These are phyloP conservation scores for Andrena minutula DNA, from an alignment of 2,888 invertebrate species.

Conservation along the genomic window DNA sequence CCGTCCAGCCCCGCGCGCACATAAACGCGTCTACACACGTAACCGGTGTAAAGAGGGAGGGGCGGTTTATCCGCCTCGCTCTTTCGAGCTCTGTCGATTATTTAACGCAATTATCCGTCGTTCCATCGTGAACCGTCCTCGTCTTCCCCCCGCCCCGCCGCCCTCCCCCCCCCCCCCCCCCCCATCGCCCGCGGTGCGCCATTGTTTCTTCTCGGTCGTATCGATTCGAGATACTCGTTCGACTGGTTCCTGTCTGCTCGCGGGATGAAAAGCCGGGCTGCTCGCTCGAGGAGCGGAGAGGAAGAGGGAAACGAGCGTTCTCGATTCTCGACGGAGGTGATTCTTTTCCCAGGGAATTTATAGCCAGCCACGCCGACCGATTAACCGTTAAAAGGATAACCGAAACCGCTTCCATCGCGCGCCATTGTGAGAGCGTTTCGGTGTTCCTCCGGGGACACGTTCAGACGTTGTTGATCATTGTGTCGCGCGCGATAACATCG, in stretches of 20 bases:
- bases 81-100: conserved; percentile 74
- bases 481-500: conserved; percentile 37
- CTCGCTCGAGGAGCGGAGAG: not conserved
- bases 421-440: conserved; percentile 48
- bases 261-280: conserved; percentile 52
- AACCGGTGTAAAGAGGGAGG: conserved; percentile 17
- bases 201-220: conserved; percentile 72
- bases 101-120: conserved; percentile 79
- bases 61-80: conserved; percentile 72
- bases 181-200: conserved; percentile 43
- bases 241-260: conserved; percentile 63
- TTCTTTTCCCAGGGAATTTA: conserved; percentile 54
- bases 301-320: conserved; percentile 5
- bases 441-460: conserved; percentile 26
- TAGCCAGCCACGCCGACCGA: conserved; percentile 34
- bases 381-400: conserved; percentile 58
- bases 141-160: conserved; percentile 2
- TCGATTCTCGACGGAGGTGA: conserved; percentile 33
- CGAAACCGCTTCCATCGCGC: conserved; percentile 10
- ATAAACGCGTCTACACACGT: conserved; percentile 20
- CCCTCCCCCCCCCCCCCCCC: conserved; percentile 11
- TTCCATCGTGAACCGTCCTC: conserved; percentile 63
- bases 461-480: conserved; percentile 31
- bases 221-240: conserved; percentile 74
- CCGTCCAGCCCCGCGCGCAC: not conserved